These are phyloP conservation scores for Oasisia sp. DNA, from an alignment of 2,888 invertebrate genomes.

Conservation along the genomic window DNA sequence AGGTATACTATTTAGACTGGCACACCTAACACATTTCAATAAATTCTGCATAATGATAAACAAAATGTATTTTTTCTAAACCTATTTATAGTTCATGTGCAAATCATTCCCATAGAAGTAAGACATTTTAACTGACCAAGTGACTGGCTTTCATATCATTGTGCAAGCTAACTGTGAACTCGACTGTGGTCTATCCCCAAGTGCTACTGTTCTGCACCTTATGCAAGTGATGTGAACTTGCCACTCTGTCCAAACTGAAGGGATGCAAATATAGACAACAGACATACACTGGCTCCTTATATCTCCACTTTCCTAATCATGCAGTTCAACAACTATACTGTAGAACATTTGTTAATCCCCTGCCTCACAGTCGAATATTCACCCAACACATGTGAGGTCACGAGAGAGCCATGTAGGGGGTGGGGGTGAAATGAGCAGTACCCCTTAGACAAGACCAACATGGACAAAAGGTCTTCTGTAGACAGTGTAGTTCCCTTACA, in stretches of 20 bases:
- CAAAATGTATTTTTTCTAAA: too few relatives aligned
- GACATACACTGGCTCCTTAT: neutral
- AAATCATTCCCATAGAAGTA: too few relatives aligned
- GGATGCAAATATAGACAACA: neutral
- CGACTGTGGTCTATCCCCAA: neutral
- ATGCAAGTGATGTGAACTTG: neutral
- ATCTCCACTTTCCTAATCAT: neutral
- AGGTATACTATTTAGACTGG: neutral
- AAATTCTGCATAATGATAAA: neutral
- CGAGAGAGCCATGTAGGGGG: neutral
- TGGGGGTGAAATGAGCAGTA: neutral
- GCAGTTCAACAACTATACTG: neutral
- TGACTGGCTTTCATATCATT: neutral
- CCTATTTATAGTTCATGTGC: too few relatives aligned
- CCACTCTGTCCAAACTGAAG: neutral
- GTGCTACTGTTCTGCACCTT: neutral
- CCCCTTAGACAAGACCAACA: too few relatives aligned
- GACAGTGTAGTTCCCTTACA: too few relatives aligned
- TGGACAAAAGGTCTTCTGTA: too few relatives aligned
- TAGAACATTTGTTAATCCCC: neutral
- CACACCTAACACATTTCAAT: neutral
- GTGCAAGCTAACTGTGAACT: neutral
- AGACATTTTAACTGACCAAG: too few relatives aligned
- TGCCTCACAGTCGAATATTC: neutral
- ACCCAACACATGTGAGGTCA: neutral